Evolutionary conservation across 2,113 vertebrate species (phyloP), one percentile per base, ranked within the genome.

Genomic region (Syngnathus scovelli): DNA sequence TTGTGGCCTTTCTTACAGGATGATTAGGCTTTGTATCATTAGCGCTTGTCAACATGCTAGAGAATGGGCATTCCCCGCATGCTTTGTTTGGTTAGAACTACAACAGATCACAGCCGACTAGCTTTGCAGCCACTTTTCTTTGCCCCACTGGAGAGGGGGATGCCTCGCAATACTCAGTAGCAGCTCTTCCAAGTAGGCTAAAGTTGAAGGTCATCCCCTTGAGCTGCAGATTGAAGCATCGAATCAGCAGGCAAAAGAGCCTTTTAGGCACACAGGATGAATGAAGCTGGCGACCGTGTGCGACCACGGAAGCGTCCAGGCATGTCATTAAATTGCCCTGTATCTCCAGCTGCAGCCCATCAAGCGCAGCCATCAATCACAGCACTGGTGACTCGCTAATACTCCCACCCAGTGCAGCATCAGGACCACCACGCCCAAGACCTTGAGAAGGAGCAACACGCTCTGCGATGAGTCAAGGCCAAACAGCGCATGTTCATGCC

Each of bases 321-420:
- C 77, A 68, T 41, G 70, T 83, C 71, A 84, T 77, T 76, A 64
- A 70, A 80, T 70, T 76, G 66, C 75, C 81, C 76, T 33, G 43
- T 71, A 69, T 71, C 59, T 55, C 69, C 8, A 10, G 21, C 76
- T 63, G 79, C 77, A 66, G 74, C 66, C 61, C 73, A 67, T 79
- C 64, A 77, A 85, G 75, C 1, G 6, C 58, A 1, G 3, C 58
- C 68, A 70, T 87, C 72, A 82, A 82, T 83, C 83, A 77, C 68
- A 59, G 54, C 7, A 0, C 71, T 69, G 38, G 46, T 38, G 60
- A 63, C 77, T 74, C 55, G 5, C 54, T 68, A 60, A 68, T 44
- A 70, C 61, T 66, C 66, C 44, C 39, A 67, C 66, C 68, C 39
- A 74, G 44, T 62, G 68, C 39, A 48, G 21, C 54, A 52, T 51